These are phyloP conservation scores for Lacerta agilis DNA, from an alignment of 2,797 vertebrate species.

Conservation along the genomic window DNA sequence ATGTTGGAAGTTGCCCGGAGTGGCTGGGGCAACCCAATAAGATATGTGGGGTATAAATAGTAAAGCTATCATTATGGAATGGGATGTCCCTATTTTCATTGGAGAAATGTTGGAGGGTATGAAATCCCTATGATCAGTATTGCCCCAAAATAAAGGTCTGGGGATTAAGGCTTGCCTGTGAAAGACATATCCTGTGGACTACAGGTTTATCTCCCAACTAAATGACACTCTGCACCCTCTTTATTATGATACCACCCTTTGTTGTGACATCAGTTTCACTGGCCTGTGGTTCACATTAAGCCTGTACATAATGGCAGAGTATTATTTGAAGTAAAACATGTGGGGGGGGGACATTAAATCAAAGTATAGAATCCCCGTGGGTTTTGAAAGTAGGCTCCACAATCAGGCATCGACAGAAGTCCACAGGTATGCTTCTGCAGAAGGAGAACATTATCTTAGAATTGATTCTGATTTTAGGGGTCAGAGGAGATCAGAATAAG, in stretches of 20 bases:
- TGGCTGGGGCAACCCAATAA: no score
- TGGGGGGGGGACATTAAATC: not conserved
- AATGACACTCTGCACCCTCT: no score
- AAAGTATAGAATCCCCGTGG: not conserved
- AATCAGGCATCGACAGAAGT: not conserved
- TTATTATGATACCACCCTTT: not conserved
- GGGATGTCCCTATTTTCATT: no score
- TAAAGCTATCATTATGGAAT: no score
- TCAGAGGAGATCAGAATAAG: not conserved
- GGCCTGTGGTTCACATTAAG: not conserved
- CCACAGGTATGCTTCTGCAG: not conserved
- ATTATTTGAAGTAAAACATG: not conserved
- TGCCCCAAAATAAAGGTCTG: not conserved
- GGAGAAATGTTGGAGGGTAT: no score
- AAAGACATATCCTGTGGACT: not conserved
- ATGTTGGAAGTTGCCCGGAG: no score
- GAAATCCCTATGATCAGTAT: no score
- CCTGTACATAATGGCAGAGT: not conserved
- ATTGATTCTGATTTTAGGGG: not conserved
- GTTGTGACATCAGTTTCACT: not conserved
- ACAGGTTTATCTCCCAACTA: not conserved
- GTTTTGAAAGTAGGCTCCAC: not conserved
- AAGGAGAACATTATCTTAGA: not conserved
- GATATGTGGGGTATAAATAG: no score
- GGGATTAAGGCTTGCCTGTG: not conserved